Base-by-base conservation (phyloP, 2,113 vertebrate genomes). In the Pristiophorus japonicus region DNA sequence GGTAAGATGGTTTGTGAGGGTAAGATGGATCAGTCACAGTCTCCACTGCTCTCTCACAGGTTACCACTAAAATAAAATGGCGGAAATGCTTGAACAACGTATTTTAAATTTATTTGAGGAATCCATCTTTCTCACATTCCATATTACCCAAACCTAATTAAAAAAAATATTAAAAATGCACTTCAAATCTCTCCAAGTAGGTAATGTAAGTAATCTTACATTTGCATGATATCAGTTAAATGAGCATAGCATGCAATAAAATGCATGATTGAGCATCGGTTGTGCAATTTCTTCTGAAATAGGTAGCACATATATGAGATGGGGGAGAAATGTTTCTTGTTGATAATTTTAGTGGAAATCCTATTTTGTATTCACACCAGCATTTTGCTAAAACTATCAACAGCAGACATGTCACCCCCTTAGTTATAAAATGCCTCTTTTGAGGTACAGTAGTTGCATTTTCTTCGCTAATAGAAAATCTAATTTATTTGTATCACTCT, bases 51-150 rank as follows among this genome's bases (percentile, higher is more conserved):
- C 87, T 96, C 22, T 95, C 96, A 96, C 47, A 16, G 16, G 10
- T 45, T 42, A 10, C 18, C 14, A 63, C 24, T 27, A 81, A 63
- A n/a, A 34, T n/a, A 96, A 96, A 96, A 78, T 96, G 95, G 96
- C 66, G 95, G 65, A 96, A 78, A 95, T 96, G 95, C 96, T 96
- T 96, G 95, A 96, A 95, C 70, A 88, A 95, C 11, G 5, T 8
- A 38, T 85, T 92, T 75, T 85, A 94, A 95, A 20, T 22, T 22
- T 59, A 14, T 38, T 63, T 92, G 34, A 63, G 30, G 16, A 96
- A 97, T 97, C 97, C 97, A 98, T 97, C 97, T 97, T 97, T 97
- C 96, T 97, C 98, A 98, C 97, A 97, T 97, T 98, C 97, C 97
- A 97, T 97, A 97, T 98, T 98, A 97, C 97, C 97, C 96, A 70